Conservation (phyloP, 2,888 invertebrate species). For the Pyrocoelia pectoralis region DNA sequence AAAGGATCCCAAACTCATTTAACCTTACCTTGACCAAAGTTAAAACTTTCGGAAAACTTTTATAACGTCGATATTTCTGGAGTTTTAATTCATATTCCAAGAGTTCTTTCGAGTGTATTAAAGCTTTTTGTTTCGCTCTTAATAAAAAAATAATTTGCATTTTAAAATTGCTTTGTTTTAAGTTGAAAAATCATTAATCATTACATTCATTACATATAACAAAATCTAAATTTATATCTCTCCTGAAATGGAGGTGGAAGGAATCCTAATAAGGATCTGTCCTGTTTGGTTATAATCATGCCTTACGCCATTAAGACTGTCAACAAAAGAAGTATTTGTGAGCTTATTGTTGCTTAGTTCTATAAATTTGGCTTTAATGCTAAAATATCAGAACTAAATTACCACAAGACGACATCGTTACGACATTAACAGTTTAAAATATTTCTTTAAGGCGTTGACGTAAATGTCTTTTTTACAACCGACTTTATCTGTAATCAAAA, state of each 20-base stretch:
- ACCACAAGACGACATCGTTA: not conserved
- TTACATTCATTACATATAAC: not conserved
- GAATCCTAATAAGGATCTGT: not conserved
- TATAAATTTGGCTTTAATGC: not conserved
- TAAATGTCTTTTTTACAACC: not conserved
- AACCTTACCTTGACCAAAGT: too few relatives aligned
- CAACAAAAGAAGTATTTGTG: not conserved
- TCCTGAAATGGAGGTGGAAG: not conserved
- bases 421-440: not conserved
- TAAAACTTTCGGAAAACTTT: too few relatives aligned
- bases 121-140: not conserved
- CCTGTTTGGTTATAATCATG: not conserved
- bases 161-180: not conserved
- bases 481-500: not conserved
- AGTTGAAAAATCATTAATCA: not conserved
- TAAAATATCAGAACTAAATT: not conserved
- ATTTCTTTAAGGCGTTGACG: not conserved
- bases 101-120: not conserved
- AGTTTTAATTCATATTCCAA: too few relatives aligned
- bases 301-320: not conserved
- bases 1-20: too few relatives aligned
- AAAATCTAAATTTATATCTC: not conserved
- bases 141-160: not conserved
- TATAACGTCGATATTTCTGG: too few relatives aligned
- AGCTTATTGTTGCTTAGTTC: not conserved